phyloP scores from a whole-genome alignment of 2,888 invertebrate genomes.

The Agonopterix arenella region DNA sequence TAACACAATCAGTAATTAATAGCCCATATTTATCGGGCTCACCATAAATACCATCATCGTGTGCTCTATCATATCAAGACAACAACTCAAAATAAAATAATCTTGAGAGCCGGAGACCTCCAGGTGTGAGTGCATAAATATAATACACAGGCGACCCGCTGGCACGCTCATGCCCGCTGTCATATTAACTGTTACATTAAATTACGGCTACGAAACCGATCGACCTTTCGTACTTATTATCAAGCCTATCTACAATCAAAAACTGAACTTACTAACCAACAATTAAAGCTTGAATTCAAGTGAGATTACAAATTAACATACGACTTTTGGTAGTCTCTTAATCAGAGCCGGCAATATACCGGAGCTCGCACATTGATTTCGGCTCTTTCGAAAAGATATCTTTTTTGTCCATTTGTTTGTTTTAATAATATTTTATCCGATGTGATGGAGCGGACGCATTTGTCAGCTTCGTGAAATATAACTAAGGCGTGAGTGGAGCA shows the following conservation, averaged over 20 bases:
- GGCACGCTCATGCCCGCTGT: slow-evolving; percentile 72
- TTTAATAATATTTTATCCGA: slow-evolving; percentile 76
- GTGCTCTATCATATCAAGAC: slow-evolving; percentile 60
- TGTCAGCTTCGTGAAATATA: slow-evolving; percentile 71
- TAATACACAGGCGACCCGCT: slow-evolving; percentile 70
- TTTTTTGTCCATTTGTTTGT: slow-evolving; percentile 76
- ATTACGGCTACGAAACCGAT: slow-evolving; percentile 67
- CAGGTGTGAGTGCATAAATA: slow-evolving; percentile 76
- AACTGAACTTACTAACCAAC: slow-evolving; percentile 13
- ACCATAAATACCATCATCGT: slow-evolving; percentile 60
- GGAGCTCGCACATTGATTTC: slow-evolving; percentile 74
- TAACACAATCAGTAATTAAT: slow-evolving; percentile 72
- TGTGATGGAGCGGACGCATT: slow-evolving; percentile 73
- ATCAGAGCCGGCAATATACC: slow-evolving; percentile 47
- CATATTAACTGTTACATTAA: slow-evolving; percentile 78
- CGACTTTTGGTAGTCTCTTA: slow-evolving; percentile 21
- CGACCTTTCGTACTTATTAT: slow-evolving; percentile 58
- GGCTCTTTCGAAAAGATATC: slow-evolving; percentile 70
- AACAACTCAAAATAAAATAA: slow-evolving; percentile 66
- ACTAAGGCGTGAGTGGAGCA: slow-evolving; percentile 49
- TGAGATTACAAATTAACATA: slow-evolving; percentile 11
- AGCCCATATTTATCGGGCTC: slow-evolving; percentile 62
- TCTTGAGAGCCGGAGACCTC: slow-evolving; percentile 57
- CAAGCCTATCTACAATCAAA: slow-evolving; percentile 24
- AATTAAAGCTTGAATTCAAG: slow-evolving; percentile 16